Conservation (phyloP, 2,113 vertebrate genomes). For the Ovis canadensis region DNA sequence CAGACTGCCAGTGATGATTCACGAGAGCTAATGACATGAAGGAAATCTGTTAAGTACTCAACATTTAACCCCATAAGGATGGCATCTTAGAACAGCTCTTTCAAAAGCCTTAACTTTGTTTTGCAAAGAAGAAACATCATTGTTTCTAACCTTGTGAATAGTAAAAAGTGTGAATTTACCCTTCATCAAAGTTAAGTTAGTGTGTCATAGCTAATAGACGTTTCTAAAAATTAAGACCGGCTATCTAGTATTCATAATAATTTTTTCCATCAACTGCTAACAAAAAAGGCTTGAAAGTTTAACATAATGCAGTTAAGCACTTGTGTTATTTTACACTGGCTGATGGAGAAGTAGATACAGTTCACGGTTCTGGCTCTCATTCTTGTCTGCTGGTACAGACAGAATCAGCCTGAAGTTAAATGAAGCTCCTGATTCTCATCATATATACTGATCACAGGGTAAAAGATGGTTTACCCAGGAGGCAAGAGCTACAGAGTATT, state of each 20-base stretch:
- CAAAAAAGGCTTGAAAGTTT: conserved; percentile 3
- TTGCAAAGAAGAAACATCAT: background rate
- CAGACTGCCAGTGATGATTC: background rate
- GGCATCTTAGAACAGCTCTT: background rate
- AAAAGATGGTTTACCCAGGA: background rate
- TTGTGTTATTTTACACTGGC: background rate
- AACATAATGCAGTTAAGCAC: background rate
- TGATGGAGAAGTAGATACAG: background rate
- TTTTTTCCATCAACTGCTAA: background rate
- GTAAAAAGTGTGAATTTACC: background rate
- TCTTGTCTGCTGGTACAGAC: background rate
- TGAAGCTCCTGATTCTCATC: background rate
- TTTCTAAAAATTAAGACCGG: conserved; percentile 1
- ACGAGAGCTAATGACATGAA: background rate
- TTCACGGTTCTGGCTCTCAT: background rate
- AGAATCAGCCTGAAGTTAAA: background rate
- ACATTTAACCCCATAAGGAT: background rate
- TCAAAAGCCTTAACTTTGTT: conserved; percentile 13
- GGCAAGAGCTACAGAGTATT: background rate
- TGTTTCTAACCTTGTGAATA: background rate
- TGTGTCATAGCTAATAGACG: background rate
- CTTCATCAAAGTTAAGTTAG: background rate
- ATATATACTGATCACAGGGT: background rate
- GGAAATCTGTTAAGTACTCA: background rate
- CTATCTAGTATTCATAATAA: background rate